Evolutionary conservation across 53 echinoderm and acorn worm genomes (phyloP).

Genomic region (Henricia sp.): DNA sequence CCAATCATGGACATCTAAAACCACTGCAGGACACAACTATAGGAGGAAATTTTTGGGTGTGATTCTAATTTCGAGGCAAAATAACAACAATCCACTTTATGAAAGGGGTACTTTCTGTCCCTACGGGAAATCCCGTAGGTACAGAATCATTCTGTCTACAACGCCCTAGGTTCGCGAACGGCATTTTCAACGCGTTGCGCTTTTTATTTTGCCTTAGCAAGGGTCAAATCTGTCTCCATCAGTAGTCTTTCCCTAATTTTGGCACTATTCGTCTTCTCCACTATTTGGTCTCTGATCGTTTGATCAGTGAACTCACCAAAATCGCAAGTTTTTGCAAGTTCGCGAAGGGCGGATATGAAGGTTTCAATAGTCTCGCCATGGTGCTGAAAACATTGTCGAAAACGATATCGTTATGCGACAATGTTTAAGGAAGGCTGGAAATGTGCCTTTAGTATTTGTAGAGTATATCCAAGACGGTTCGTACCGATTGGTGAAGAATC

Average conservation of each 20-base stretch:
- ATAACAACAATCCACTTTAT: no score
- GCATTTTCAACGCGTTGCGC: constrained; percentile 32
- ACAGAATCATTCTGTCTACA: no score
- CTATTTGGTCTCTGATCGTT: constrained; percentile 64
- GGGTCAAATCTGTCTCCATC: constrained; percentile 45
- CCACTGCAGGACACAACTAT: no score
- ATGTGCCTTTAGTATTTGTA: constrained; percentile 18
- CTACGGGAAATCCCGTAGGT: no score
- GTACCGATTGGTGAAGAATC: background rate
- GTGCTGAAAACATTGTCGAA: constrained; percentile 52
- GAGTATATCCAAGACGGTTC: background rate
- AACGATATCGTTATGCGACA: constrained; percentile 62
- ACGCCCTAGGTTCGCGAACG: constrained; percentile 29
- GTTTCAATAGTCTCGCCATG: constrained; percentile 39
- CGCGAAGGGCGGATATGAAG: constrained; percentile 51
- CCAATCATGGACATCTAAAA: no score
- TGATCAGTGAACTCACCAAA: constrained; percentile 60
- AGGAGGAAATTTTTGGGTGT: no score
- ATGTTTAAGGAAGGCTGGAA: constrained; percentile 54
- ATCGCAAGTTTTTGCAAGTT: constrained; percentile 54
- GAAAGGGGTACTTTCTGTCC: no score
- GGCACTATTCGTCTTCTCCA: constrained; percentile 52
- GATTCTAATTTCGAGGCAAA: no score
- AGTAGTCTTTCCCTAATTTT: constrained; percentile 50
- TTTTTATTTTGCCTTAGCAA: constrained; percentile 2